phyloP scores from a whole-genome alignment of 1,140 invertebrate genomes.

The Rhyzopertha dominica region DNA sequence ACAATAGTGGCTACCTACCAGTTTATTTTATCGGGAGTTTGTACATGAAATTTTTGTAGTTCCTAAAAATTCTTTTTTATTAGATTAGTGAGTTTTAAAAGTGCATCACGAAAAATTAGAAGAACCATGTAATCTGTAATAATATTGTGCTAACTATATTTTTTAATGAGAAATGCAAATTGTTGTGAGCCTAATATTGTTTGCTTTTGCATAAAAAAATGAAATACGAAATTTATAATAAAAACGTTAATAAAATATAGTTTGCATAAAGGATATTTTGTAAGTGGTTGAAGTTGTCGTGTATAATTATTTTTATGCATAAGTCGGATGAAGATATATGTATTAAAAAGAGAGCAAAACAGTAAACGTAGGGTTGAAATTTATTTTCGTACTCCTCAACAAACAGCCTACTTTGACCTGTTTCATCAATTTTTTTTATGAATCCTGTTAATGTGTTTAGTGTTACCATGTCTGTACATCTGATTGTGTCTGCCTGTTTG shows the following conservation, averaged over 20 bases:
- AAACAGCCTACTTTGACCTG: not conserved
- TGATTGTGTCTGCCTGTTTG: too few relatives aligned
- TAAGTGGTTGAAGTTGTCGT: constrained; percentile 28
- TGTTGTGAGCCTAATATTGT: constrained; percentile 35
- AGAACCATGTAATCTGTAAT: constrained; percentile 13
- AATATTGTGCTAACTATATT: constrained; percentile 36
- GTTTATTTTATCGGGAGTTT: not conserved
- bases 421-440: not conserved
- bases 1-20: too few relatives aligned
- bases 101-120: not conserved
- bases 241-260: constrained; percentile 17
- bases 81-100: constrained; percentile 1
- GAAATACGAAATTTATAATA: constrained; percentile 9
- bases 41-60: constrained; percentile 11
- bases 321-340: too few relatives aligned
- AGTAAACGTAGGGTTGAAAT: constrained; percentile 3
- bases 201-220: constrained; percentile 32
- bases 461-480: too few relatives aligned
- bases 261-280: constrained; percentile 26
- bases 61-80: constrained; percentile 7
- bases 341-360: too few relatives aligned
- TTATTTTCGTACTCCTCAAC: not conserved
- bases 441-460: too few relatives aligned
- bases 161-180: constrained; percentile 28
- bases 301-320: too few relatives aligned